Percentiles rank a stretch among this genome's conserved stretches.
These are phyloP conservation scores for Neodiprion pinetum DNA, from an alignment of 1,140 invertebrate genomes.

Conservation along the genomic window DNA sequence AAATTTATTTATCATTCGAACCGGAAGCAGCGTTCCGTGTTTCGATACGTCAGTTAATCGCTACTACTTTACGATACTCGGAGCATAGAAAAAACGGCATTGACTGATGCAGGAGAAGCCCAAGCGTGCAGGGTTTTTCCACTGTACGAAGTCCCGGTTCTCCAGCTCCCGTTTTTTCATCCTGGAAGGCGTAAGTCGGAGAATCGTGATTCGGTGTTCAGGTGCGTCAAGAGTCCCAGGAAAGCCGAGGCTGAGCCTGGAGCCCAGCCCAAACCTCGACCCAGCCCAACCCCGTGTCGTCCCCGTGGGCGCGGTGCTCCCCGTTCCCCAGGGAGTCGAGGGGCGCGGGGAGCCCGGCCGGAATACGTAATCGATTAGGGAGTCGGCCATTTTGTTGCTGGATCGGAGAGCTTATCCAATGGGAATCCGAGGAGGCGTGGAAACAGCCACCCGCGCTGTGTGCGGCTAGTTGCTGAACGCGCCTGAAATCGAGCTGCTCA, in stretches of 20 bases:
- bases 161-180: too few species aligned
- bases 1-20: too few species aligned
- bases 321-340: not conserved
- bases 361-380: slow-evolving; percentile 50
- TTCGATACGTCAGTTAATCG: too few species aligned
- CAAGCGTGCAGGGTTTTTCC: too few species aligned
- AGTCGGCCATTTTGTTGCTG: slow-evolving; percentile 56
- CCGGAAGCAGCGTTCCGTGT: too few species aligned
- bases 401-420: slow-evolving; percentile 39
- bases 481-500: slow-evolving; percentile 2
- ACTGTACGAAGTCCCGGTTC: too few species aligned
- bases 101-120: too few species aligned
- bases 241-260: not conserved
- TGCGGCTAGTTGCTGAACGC: not conserved
- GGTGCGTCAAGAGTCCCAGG: too few species aligned
- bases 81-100: too few species aligned
- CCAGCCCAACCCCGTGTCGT: not conserved
- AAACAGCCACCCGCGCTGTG: slow-evolving; percentile 22
- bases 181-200: slow-evolving; percentile 24
- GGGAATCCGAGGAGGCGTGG: slow-evolving; percentile 44
- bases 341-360: slow-evolving; percentile 20
- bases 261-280: not conserved
- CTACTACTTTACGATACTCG: too few species aligned
- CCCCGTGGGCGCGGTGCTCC: not conserved
- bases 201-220: too few species aligned